phyloP scores from a whole-genome alignment of 2,888 invertebrate genomes.

The Crepidodera aurea region DNA sequence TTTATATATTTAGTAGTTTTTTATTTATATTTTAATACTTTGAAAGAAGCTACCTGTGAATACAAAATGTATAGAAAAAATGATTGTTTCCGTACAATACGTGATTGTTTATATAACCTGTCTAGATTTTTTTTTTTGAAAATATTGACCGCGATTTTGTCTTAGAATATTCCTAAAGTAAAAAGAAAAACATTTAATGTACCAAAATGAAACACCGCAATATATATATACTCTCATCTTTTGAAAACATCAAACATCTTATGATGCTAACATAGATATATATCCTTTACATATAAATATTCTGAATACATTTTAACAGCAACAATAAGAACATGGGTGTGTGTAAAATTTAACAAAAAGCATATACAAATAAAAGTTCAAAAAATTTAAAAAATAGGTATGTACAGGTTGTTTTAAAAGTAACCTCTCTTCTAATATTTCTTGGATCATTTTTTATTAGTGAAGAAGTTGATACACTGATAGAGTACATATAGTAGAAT shows the following conservation, averaged over 20 bases:
- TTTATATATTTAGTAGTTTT: too few species aligned
- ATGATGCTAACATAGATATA: conserved; percentile 37
- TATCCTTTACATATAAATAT: conserved; percentile 34
- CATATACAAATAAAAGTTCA: not conserved
- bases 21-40: not conserved
- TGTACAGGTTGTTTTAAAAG: not conserved
- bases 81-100: conserved; percentile 39
- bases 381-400: not conserved
- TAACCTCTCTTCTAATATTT: too few species aligned
- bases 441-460: too few species aligned
- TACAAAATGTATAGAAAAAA: conserved; percentile 27
- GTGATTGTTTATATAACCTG: conserved; percentile 41
- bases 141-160: conserved; percentile 33
- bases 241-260: conserved; percentile 25
- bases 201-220: not conserved
- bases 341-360: conserved; percentile 17
- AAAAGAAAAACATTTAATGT: conserved; percentile 12
- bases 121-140: conserved; percentile 27
- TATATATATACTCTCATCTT: not conserved
- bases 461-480: too few species aligned
- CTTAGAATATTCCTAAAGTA: not conserved
- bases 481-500: too few species aligned
- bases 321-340: conserved; percentile 39
- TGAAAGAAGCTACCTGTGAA: conserved; percentile 35
- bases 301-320: conserved; percentile 36